These are phyloP conservation scores for Sebastes cheni DNA, from an alignment of 2,797 vertebrate genomes.

Conservation along the genomic window DNA sequence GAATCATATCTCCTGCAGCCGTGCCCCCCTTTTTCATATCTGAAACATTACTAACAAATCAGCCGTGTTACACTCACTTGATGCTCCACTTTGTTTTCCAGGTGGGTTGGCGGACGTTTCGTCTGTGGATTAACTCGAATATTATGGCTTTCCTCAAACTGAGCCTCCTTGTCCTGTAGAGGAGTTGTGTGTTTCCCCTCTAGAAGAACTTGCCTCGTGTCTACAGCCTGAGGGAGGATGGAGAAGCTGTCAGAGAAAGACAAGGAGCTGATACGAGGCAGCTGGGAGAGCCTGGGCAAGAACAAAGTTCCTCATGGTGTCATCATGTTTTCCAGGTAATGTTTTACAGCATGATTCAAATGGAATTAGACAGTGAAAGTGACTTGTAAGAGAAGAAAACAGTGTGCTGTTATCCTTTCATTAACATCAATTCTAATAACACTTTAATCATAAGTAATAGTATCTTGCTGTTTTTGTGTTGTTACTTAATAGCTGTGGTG, in stretches of 20 bases:
- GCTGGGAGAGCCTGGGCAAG: slow-evolving; percentile 90
- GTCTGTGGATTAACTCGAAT: slow-evolving; percentile 44
- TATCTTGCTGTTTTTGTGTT: slow-evolving; percentile 4
- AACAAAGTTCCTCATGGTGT: slow-evolving; percentile 92
- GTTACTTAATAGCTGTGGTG: slow-evolving; percentile 11
- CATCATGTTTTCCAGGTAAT: slow-evolving; percentile 89
- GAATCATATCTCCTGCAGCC: slow-evolving; percentile 14
- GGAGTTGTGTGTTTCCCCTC: slow-evolving; percentile 50
- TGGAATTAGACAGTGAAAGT: slow-evolving; percentile 1
- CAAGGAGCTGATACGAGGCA: slow-evolving; percentile 91
- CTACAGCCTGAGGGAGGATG: slow-evolving; percentile 71
- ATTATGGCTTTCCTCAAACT: slow-evolving; percentile 49
- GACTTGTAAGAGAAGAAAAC: slow-evolving; percentile 8
- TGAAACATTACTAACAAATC: slow-evolving; percentile 7
- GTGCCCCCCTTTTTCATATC: slow-evolving; percentile 1
- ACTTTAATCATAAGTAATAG: not conserved
- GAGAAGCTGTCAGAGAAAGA: slow-evolving; percentile 84
- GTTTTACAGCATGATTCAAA: slow-evolving; percentile 1
- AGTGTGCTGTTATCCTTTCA: not conserved
- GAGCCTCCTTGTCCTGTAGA: slow-evolving; percentile 62
- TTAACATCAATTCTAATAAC: not conserved
- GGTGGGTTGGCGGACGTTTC: slow-evolving; percentile 63
- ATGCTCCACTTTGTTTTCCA: slow-evolving; percentile 63
- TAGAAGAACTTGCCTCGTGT: slow-evolving; percentile 57
- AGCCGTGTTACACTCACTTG: slow-evolving; percentile 29